A percentile compares a stretch with the other conserved stretches of the same genome.
These are phyloP conservation scores for Pseudanteris insignis DNA, from an alignment of 2,888 invertebrate genomes.

Conservation along the genomic window DNA sequence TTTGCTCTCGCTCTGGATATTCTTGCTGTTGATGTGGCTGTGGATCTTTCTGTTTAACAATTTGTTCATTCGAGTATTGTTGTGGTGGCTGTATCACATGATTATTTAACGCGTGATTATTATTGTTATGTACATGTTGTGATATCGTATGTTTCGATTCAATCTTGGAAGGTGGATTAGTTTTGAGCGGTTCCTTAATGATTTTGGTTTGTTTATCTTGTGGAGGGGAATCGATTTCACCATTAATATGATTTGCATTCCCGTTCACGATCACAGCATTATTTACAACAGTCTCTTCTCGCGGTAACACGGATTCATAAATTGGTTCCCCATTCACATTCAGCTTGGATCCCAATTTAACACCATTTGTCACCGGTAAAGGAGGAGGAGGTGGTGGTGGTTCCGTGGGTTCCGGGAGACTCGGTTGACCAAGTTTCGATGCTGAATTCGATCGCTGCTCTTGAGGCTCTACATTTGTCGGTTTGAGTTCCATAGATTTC, in stretches of 20 bases:
- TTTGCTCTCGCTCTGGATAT: slow-evolving; percentile 76
- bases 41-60: slow-evolving; percentile 45
- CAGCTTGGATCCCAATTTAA: slow-evolving; percentile 52
- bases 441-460: slow-evolving; percentile 52
- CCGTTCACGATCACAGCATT: slow-evolving; percentile 58
- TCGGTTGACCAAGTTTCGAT: slow-evolving; percentile 69
- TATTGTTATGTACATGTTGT: slow-evolving; percentile 48
- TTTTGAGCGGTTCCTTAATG: slow-evolving; percentile 52
- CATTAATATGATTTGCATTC: slow-evolving; percentile 52
- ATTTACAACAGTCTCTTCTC: slow-evolving; percentile 68
- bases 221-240: slow-evolving; percentile 55
- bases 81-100: slow-evolving; percentile 40
- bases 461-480: slow-evolving; percentile 32
- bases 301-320: slow-evolving; percentile 84
- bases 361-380: slow-evolving; percentile 66
- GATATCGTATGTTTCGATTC: slow-evolving; percentile 53
- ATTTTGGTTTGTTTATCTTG: slow-evolving; percentile 55
- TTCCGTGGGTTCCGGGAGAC: slow-evolving; percentile 80
- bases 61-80: slow-evolving; percentile 46
- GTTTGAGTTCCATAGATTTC: slow-evolving; percentile 19
- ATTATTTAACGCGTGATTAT: slow-evolving; percentile 24
- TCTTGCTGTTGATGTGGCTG: slow-evolving; percentile 50
- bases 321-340: slow-evolving; percentile 75
- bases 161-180: slow-evolving; percentile 55
- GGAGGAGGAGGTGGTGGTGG: slow-evolving; percentile 77